Percentiles rank a stretch among this genome's conserved stretches.
phyloP scores from a whole-genome alignment of 1,140 invertebrate genomes.

The Drosophila rhopaloa region DNA sequence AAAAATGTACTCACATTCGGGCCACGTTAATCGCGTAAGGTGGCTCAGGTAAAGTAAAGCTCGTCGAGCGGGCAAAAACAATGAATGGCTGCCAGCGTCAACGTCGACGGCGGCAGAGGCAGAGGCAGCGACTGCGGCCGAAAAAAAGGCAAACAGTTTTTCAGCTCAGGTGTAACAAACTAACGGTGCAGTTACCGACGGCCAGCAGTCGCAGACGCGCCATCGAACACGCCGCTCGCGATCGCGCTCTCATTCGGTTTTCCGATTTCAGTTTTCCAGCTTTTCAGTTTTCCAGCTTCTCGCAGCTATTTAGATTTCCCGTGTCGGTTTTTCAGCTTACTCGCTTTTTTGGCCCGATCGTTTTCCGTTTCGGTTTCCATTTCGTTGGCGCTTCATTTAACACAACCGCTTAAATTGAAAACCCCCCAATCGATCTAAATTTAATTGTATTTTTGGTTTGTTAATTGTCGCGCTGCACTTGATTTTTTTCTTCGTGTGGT shows the following conservation, averaged over 20 bases:
- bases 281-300: conserved; percentile 3
- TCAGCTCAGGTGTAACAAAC: conserved; percentile 79
- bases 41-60: conserved; percentile 38
- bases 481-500: conserved; percentile 33
- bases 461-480: conserved; percentile 28
- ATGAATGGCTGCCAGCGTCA: conserved; percentile 28
- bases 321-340: not conserved
- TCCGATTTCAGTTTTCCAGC: conserved; percentile 14
- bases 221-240: conserved; percentile 68
- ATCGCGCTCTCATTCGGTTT: conserved; percentile 22
- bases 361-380: conserved; percentile 27
- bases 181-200: conserved; percentile 71
- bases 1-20: conserved; percentile 31
- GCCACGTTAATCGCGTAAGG: conserved; percentile 40
- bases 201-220: conserved; percentile 74
- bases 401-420: conserved; percentile 31
- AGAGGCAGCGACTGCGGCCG: conserved; percentile 7
- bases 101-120: conserved; percentile 4
- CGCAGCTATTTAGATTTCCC: not conserved
- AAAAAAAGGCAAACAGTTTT: conserved; percentile 9
- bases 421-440: not conserved
- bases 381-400: conserved; percentile 45
- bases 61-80: conserved; percentile 43
- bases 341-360: not conserved
- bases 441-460: conserved; percentile 5